These are phyloP conservation scores for Alloplasta piceator DNA, from an alignment of 2,888 invertebrate species.

Conservation along the genomic window DNA sequence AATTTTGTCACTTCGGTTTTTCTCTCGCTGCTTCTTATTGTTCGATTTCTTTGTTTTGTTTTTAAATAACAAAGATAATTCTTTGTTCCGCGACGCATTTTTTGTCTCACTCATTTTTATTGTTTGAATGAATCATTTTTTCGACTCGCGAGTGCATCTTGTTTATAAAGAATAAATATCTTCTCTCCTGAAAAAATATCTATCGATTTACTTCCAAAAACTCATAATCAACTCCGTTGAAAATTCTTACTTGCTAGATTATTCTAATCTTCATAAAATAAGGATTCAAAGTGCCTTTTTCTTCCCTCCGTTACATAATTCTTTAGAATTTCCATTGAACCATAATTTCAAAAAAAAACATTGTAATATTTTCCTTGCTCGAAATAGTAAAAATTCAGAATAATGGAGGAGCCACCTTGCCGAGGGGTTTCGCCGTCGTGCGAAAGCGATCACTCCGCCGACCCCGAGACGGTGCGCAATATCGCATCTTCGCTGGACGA, in stretches of 20 bases:
- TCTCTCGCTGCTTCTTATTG: too few species aligned
- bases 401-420: constrained; percentile 78
- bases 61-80: too few species aligned
- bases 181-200: background rate
- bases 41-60: too few species aligned
- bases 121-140: too few species aligned
- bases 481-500: constrained; percentile 75
- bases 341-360: background rate
- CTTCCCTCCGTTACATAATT: background rate
- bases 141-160: too few species aligned
- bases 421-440: constrained; percentile 75
- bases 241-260: background rate
- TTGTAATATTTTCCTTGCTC: background rate
- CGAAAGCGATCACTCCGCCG: constrained; percentile 72
- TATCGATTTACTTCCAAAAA: background rate
- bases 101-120: too few species aligned
- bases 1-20: too few species aligned
- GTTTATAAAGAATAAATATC: too few species aligned
- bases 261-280: background rate
- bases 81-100: too few species aligned
- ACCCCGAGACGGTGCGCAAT: constrained; percentile 58
- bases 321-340: background rate
- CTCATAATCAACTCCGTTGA: background rate
- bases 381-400: constrained; percentile 65
- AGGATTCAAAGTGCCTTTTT: background rate